These are phyloP conservation scores for Siphonodentalium dalli DNA, from an alignment of 2,888 invertebrate genomes.

Conservation along the genomic window DNA sequence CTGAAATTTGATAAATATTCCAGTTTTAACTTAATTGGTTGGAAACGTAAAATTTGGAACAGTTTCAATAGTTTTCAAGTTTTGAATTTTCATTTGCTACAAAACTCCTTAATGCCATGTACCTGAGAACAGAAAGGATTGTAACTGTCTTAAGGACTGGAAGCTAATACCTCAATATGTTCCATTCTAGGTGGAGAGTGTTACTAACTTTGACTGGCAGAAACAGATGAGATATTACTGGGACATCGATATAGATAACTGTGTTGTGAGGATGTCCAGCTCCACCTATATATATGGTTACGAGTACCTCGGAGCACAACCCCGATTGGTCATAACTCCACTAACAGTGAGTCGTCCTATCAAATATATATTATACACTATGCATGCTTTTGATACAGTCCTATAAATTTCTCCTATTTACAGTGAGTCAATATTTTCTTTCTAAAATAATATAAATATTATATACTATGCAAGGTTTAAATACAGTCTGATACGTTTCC, in stretches of 20 bases:
- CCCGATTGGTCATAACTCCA: slow-evolving; percentile 66
- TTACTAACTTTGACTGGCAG: slow-evolving; percentile 84
- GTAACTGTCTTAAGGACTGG: not conserved
- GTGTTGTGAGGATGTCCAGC: slow-evolving; percentile 72
- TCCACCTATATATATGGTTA: slow-evolving; percentile 65
- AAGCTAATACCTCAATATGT: not conserved
- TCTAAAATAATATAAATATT: no score
- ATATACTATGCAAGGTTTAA: no score
- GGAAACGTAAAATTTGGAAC: no score
- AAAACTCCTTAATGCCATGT: no score
- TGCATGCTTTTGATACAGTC: not conserved
- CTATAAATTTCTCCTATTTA: no score
- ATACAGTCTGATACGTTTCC: no score
- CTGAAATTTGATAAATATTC: no score
- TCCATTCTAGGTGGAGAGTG: slow-evolving; percentile 62
- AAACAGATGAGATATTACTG: slow-evolving; percentile 91
- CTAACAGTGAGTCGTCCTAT: slow-evolving; percentile 65
- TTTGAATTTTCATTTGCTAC: not conserved
- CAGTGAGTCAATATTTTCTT: no score
- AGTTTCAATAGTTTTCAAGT: not conserved
- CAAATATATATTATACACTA: not conserved
- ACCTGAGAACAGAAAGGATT: not conserved
- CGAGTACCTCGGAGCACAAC: slow-evolving; percentile 66
- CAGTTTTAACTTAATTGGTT: no score
- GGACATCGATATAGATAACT: slow-evolving; percentile 79